These are phyloP conservation scores for Molossus molossus DNA, from an alignment of 2,797 vertebrate genomes.

Conservation along the genomic window DNA sequence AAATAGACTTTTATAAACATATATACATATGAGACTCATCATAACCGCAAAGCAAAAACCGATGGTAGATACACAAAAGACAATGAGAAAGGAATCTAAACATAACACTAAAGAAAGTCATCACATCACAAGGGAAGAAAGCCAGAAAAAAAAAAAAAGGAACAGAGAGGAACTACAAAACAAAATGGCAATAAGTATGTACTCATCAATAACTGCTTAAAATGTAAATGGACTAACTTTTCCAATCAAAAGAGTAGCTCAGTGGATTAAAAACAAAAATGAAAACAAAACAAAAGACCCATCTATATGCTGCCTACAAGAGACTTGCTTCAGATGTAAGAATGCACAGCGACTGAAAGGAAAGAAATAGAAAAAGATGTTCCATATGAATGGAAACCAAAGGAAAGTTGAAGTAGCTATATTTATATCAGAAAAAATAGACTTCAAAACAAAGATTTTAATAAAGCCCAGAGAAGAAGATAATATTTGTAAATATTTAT, in stretches of 20 bases:
- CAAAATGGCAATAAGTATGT: not conserved
- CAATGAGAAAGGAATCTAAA: not conserved
- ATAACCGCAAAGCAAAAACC: not conserved
- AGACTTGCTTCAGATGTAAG: not conserved
- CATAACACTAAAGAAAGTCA: not conserved
- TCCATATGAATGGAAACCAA: not conserved
- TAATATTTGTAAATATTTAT: not conserved
- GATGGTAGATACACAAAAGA: not conserved
- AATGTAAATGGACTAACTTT: not conserved
- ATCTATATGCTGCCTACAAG: not conserved
- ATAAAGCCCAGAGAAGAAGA: not conserved
- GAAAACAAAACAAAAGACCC: not conserved
- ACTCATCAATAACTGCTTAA: not conserved
- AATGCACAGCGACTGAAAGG: not conserved
- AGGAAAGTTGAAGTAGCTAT: not conserved
- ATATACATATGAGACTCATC: not conserved
- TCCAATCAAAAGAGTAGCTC: not conserved
- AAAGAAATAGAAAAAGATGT: not conserved
- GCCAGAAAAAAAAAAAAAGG: not conserved
- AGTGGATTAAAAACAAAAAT: not conserved
- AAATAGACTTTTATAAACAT: not conserved
- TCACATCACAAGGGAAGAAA: not conserved
- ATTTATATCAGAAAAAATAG: not conserved
- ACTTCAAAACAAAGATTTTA: not conserved
- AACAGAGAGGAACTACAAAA: not conserved